Evolutionary conservation across 2,797 vertebrate genomes (phyloP).

Genomic region (Platyrinchus mystaceus): DNA sequence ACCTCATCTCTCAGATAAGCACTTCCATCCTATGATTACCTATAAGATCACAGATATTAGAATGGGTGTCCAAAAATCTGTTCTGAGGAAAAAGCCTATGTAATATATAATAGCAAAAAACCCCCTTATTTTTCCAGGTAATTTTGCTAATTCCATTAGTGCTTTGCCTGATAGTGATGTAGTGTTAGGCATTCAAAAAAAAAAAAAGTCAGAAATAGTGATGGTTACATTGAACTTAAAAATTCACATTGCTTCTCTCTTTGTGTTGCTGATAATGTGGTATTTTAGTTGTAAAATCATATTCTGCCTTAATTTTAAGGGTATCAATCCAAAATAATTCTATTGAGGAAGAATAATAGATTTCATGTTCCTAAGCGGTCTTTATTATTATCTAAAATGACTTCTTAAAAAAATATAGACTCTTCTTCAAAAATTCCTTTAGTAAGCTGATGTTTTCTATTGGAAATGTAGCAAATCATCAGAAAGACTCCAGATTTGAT

Average conservation of each 20-base stretch:
- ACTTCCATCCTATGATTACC: neutral
- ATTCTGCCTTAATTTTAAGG: neutral
- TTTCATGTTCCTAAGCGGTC: neutral
- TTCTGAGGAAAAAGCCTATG: neutral
- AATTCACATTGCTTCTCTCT: neutral
- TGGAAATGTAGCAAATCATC: neutral
- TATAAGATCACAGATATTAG: neutral
- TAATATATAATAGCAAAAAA: neutral
- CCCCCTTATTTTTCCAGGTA: neutral
- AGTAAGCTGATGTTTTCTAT: neutral
- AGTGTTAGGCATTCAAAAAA: neutral
- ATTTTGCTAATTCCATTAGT: neutral
- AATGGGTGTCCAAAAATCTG: neutral
- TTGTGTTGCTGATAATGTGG: neutral
- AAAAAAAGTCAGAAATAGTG: neutral
- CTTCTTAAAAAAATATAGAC: neutral
- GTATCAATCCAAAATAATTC: neutral
- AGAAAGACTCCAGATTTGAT: neutral
- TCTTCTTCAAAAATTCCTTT: neutral
- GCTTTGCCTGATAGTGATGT: neutral
- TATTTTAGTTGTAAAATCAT: neutral
- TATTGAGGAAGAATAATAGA: neutral
- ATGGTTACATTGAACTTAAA: neutral
- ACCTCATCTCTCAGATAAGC: slow-evolving; percentile 35
- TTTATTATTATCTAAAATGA: neutral